Conservation (phyloP, 2,113 vertebrate species). For the Synodontis membranacea region DNA sequence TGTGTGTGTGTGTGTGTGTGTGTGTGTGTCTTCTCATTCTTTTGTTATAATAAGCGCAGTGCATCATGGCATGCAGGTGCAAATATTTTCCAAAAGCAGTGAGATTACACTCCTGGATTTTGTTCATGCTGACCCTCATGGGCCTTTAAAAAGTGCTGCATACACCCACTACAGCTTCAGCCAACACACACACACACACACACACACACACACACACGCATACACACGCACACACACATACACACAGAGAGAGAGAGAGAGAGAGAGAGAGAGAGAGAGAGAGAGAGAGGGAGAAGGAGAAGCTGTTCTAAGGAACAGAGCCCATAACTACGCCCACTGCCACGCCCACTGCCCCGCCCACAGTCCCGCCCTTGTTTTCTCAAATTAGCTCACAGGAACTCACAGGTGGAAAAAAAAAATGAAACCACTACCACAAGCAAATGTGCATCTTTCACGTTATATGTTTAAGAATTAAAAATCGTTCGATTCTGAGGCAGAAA, state of each 20-base stretch:
- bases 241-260: not conserved
- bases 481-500: too few species aligned
- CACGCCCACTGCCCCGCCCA: not conserved
- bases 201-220: not conserved
- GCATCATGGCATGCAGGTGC: not conserved
- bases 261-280: not conserved
- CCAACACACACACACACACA: not conserved
- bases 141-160: not conserved
- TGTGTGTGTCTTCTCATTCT: not conserved
- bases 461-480: too few species aligned
- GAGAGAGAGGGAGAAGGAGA: not conserved
- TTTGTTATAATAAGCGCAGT: not conserved
- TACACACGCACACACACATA: not conserved
- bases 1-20: not conserved
- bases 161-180: not conserved
- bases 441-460: not conserved
- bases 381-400: not conserved
- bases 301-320: not conserved
- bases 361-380: not conserved
- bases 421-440: not conserved
- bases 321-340: not conserved
- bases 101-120: conserved; percentile 14
- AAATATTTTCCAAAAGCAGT: not conserved
- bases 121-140: not conserved
- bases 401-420: not conserved